Evolutionary conservation across 2,797 vertebrate genomes (phyloP), one percentile per base, ranked within the genome.

Genomic region (Decapterus maruadsi): DNA sequence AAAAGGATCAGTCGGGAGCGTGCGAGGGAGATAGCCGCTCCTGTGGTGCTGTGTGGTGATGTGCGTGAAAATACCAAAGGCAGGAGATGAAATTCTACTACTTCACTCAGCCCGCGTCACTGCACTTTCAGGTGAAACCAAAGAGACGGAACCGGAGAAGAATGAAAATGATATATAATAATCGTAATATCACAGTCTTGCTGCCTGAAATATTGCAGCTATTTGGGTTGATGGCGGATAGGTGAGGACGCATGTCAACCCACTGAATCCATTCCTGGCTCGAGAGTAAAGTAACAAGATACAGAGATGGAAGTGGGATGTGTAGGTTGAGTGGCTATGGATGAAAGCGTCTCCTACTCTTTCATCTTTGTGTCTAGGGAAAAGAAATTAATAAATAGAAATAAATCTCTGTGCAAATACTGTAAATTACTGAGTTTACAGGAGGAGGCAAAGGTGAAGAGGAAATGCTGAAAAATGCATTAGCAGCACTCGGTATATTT

Each of bases 91-190:
- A 90, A 87, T 87, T 81, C 64, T 57, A 58, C 70, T 62, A 50
- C 61, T 72, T 79, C 34, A 19, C 75, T 80, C 80, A 68, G 56
- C 57, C 72, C 4, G 1, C 83, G 63, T 72, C 84, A 34, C 36
- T 57, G 67, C 80, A 84, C 84, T 80, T 71, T 68, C 57, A 81
- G 75, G 83, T 85, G 75, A 87, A 88, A 89, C 83, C 61, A 75
- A 84, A 86, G 78, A 79, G 73, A 83, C 42, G 40, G 75, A 82
- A 86, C 72, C 67, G 77, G 62, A 65, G 60, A 76, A 83, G 76
- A 84, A 85, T 80, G 74, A 74, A 85, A 90, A 87, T 85, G 40
- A 80, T 59, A 82, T 63, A 68, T 83, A 83, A 90, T 90, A 84
- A 91, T 85, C 63, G 70, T 80, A 86, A 89, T 87, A 86, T 82